Evolutionary conservation across 2,113 vertebrate species (phyloP), one percentile per base, ranked within the genome.

Genomic region (Myodes glareolus): DNA sequence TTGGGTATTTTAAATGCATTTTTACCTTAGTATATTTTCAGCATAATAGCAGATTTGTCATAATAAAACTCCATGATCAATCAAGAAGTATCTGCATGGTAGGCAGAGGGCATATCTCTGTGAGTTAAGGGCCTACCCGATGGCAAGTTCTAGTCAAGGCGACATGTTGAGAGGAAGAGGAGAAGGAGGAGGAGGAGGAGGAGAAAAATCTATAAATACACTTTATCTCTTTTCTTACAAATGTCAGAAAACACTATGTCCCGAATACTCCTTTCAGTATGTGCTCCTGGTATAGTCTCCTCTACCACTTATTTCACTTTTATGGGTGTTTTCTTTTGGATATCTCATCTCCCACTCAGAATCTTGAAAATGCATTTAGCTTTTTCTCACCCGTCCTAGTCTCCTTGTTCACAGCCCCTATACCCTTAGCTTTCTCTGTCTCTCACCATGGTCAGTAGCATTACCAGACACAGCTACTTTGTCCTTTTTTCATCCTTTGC

Each of bases 321-420:
- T 4, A n/a, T 80, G 50, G 33, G 88, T 21, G 65, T 63, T 85
- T 87, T 90, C 86, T 65, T 94, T 89, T 96, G 58, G 50, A 42
- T 39, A 45, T 65, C 42, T 80, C 75, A 87, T 42, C 77, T 96
- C 75, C 42, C 96, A 50, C 50, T 77, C 70, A 95, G n/a, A 91
- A 61, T 91, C 76, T 92, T 87, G 45, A 91, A 93, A 91, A 70
- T 36, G 58, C 55, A 92, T 39, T 93, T 47, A 63, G 8, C 47
- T 81, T 75, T 89, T 89, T 65, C 85, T n/a, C 55, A 10, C 45
- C 47, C 12, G 42, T 81, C 31, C 55, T 96, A 33, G 14, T 42
- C 16, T 78, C 47, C 7, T n/a, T 90, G 12, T 55, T 88, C 23
- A 13, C 13, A 68, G 31, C 33, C 10, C 25, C 14, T 8, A 29